Evolutionary conservation across 2,888 invertebrate genomes (phyloP).

Genomic region (Pemphredon lugubris): DNA sequence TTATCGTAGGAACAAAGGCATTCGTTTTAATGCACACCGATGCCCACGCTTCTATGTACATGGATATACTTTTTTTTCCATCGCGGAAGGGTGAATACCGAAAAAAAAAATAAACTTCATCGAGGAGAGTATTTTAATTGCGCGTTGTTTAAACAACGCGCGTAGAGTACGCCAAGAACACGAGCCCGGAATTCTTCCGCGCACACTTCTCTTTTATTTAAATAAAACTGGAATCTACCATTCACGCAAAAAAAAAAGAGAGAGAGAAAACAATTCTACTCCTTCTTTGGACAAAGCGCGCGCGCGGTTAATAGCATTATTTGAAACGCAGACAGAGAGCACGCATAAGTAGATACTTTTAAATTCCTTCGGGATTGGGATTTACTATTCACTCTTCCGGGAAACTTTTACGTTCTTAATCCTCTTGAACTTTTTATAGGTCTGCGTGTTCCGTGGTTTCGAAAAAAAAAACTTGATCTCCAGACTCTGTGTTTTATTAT

Average conservation of each 20-base stretch:
- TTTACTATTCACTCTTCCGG: conserved; percentile 45
- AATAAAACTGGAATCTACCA: background rate
- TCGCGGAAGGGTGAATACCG: too few relatives aligned
- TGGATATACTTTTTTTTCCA: too few relatives aligned
- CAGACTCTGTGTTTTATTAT: conserved; percentile 23
- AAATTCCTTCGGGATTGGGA: conserved; percentile 16
- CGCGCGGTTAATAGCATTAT: background rate
- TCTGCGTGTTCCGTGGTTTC: background rate
- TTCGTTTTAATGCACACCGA: background rate
- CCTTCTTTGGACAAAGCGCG: background rate
- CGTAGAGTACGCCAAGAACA: background rate
- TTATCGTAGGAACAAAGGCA: background rate
- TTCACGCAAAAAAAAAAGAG: background rate
- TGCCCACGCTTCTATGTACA: too few relatives aligned
- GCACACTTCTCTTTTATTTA: too few relatives aligned
- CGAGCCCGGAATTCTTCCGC: background rate
- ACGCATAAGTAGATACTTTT: conserved; percentile 14
- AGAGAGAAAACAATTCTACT: background rate
- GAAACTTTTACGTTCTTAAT: conserved; percentile 39
- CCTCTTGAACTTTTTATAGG: conserved; percentile 45
- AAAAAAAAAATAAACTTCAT: too few relatives aligned
- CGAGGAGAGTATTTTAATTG: background rate
- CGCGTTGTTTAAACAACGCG: background rate
- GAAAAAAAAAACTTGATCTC: conserved; percentile 23
- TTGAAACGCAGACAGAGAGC: background rate